A percentile compares a stretch with the other conserved stretches of the same genome.
phyloP scores from a whole-genome alignment of 2,113 vertebrate species.

The Scomber scombrus region DNA sequence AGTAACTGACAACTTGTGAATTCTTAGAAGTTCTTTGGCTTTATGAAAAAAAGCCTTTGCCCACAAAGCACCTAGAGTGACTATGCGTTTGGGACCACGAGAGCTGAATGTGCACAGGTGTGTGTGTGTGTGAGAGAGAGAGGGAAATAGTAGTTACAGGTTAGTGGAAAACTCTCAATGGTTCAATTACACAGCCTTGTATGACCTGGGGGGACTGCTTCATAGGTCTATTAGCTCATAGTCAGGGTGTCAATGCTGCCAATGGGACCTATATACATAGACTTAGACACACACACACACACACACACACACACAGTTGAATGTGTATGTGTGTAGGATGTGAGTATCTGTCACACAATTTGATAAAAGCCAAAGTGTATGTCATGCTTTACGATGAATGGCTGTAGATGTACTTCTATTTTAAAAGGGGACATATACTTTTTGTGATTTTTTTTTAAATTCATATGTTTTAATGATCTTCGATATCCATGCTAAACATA shows the following conservation, averaged over 20 bases:
- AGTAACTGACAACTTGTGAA: background rate
- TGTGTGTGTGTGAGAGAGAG: background rate
- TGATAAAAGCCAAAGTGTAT: background rate
- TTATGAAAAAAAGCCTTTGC: constrained; percentile 37
- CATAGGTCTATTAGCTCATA: constrained; percentile 79
- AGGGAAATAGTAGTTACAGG: constrained; percentile 63
- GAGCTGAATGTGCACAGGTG: constrained; percentile 24
- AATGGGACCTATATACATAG: constrained; percentile 42
- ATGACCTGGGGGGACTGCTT: constrained; percentile 64
- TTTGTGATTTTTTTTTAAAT: too few species aligned
- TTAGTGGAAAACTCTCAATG: constrained; percentile 69
- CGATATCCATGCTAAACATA: too few species aligned
- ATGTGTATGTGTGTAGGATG: background rate
- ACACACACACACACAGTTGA: background rate
- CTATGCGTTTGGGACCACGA: constrained; percentile 45
- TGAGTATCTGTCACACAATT: background rate
- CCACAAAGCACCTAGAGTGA: constrained; percentile 51
- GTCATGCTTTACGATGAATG: background rate
- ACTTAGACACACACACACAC: constrained; percentile 28
- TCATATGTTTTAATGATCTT: too few species aligned
- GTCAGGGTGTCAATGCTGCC: constrained; percentile 58
- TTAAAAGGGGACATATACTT: too few species aligned
- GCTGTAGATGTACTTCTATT: background rate
- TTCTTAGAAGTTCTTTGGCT: too few species aligned
- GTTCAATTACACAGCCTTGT: constrained; percentile 76